Evolutionary conservation across 2,113 vertebrate species (phyloP).

Genomic region (Eulemur macaco): DNA sequence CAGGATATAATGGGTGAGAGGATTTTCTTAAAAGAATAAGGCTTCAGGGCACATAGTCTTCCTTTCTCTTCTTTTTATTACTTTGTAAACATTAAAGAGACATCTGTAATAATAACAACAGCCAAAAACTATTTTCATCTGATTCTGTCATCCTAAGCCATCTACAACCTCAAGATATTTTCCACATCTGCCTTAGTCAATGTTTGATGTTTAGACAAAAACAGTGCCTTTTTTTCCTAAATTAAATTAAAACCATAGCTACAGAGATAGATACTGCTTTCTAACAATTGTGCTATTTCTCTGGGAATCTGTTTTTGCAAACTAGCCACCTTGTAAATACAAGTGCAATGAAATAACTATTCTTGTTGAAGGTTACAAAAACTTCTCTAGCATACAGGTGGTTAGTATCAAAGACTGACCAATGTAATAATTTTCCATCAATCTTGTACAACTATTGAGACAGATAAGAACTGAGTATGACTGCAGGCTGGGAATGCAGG

Average conservation of each 20-base stretch:
- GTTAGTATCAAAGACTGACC: slow-evolving; percentile 18
- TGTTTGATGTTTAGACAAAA: slow-evolving; percentile 75
- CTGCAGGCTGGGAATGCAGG: background rate
- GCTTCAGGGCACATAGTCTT: slow-evolving; percentile 57
- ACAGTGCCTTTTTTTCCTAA: slow-evolving; percentile 10
- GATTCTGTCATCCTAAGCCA: slow-evolving; percentile 70
- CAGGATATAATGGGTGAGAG: slow-evolving; percentile 64
- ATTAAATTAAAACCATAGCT: slow-evolving; percentile 70
- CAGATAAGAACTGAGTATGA: background rate
- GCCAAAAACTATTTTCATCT: slow-evolving; percentile 66
- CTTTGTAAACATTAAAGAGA: slow-evolving; percentile 71
- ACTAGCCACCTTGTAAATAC: background rate
- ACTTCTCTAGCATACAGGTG: background rate
- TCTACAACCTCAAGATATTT: slow-evolving; percentile 73
- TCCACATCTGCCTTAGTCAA: slow-evolving; percentile 64
- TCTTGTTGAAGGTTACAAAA: background rate
- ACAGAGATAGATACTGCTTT: slow-evolving; percentile 62
- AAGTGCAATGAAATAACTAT: slow-evolving; percentile 18
- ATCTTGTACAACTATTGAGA: background rate
- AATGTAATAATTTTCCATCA: background rate
- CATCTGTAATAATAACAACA: slow-evolving; percentile 70
- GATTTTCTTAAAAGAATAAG: slow-evolving; percentile 69
- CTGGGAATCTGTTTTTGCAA: slow-evolving; percentile 44
- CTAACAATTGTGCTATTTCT: slow-evolving; percentile 20
- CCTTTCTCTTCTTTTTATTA: slow-evolving; percentile 68